Conservation (phyloP, 2,797 vertebrate genomes). For the Poeciliopsis infans region DNA sequence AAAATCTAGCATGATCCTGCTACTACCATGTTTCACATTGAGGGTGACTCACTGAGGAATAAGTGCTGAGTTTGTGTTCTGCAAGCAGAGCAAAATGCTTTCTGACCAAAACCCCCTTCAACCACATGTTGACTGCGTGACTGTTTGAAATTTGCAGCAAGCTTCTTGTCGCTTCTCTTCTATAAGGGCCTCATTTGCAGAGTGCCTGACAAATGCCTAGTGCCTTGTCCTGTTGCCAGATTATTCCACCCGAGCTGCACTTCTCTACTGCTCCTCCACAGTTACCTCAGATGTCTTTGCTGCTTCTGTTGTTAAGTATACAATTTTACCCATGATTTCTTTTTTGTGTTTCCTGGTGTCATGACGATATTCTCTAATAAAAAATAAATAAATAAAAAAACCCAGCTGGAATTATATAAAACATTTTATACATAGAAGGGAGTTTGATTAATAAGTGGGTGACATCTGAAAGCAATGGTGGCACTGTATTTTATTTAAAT, state of each 20-base stretch:
- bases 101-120: background rate
- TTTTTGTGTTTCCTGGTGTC: background rate
- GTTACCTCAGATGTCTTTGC: background rate
- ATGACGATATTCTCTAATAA: background rate
- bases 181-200: background rate
- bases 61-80: background rate
- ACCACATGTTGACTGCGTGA: background rate
- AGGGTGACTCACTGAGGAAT: background rate
- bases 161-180: background rate
- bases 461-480: background rate
- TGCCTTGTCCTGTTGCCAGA: background rate
- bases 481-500: background rate
- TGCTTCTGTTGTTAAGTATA: background rate
- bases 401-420: background rate
- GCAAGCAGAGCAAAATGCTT: conserved; percentile 10
- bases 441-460: background rate
- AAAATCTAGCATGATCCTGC: background rate
- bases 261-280: background rate
- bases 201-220: background rate
- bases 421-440: background rate
- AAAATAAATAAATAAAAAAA: too few relatives aligned
- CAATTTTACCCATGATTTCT: background rate
- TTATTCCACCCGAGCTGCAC: background rate
- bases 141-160: background rate
- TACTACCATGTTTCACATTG: background rate